phyloP scores from a whole-genome alignment of 2,888 invertebrate genomes.

The Steromphala cineraria region DNA sequence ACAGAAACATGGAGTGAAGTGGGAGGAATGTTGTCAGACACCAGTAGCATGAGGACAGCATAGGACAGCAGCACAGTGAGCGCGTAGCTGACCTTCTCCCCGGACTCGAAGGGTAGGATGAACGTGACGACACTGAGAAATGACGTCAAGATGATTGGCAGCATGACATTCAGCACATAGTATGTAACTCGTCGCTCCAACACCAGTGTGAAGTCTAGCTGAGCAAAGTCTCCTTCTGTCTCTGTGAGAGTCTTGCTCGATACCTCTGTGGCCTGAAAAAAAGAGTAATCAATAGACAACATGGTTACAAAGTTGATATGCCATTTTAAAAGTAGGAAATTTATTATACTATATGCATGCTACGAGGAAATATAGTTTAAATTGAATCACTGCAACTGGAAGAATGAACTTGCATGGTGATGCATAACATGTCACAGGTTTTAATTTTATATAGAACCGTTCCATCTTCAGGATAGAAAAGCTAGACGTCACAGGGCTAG shows the following conservation, averaged over 20 bases:
- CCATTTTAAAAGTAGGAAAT: no score
- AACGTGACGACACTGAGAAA: slow-evolving; percentile 44
- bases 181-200: slow-evolving; percentile 39
- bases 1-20: slow-evolving; percentile 41
- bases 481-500: no score
- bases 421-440: no score
- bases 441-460: no score
- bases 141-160: slow-evolving; percentile 46
- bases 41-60: slow-evolving; percentile 40
- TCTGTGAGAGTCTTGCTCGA: slow-evolving; percentile 21
- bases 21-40: slow-evolving; percentile 37
- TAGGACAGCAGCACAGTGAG: slow-evolving; percentile 47
- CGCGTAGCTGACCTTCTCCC: slow-evolving; percentile 47
- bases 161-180: slow-evolving; percentile 47
- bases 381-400: no score
- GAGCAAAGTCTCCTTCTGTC: slow-evolving; percentile 23
- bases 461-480: no score
- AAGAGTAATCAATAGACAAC: no score
- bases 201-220: slow-evolving; percentile 38
- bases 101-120: slow-evolving; percentile 47
- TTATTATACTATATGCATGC: no score
- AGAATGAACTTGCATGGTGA: no score
- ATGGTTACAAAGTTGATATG: no score
- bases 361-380: no score
- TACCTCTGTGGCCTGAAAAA: neutral